Base-by-base conservation (phyloP, 2,888 invertebrate genomes). In the Apamea anceps region DNA sequence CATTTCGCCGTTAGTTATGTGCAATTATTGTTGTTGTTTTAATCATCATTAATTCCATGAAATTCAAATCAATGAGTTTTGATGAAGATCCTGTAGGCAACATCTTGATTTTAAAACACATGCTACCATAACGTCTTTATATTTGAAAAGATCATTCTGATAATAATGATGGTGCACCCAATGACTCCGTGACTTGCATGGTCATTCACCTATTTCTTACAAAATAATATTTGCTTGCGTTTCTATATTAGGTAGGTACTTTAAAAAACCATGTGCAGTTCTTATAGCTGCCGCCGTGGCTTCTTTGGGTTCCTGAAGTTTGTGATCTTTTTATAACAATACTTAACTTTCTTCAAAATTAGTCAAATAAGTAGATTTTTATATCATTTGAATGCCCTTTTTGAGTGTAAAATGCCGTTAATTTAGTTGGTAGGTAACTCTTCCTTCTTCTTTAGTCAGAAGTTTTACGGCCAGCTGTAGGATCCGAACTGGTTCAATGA, bases 111-210 rank as follows among this genome's bases (percentile, higher is more conserved):
- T 72, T 32, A 13, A 21, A 45, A 51, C 18, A 8, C 32, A 51
- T 8, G 13, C n/a, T 25, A 13, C 10, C 7, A n/a, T 13, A n/a
- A 45, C 7, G 25, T 32, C 18, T 51, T 51, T 75, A n/a, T 25
- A 32, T 76, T 75, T 42, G 3, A 45, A 48, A 28, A 15, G 2
- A 45, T 32, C 8, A 65, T 65, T 65, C 37, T 15, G 4, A 37
- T 25, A 21, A 8, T 65, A 82, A 28, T 13, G 37, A 45, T 68
- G 79, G 54, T 62, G 54, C 28, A 25, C 12, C 51, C 37, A 62
- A 84, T 45, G 42, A 67, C 84, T 67, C 18, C 28, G 84, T 80
- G 80, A 79, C 80, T 66, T 32, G 32, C 7, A 32, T 68, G 67
- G 67, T 45, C 67, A 84, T 62, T 84, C 60, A 62, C 32, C 45